phyloP scores from a whole-genome alignment of 2,113 vertebrate genomes.

The Neomonachus schauinslandi region DNA sequence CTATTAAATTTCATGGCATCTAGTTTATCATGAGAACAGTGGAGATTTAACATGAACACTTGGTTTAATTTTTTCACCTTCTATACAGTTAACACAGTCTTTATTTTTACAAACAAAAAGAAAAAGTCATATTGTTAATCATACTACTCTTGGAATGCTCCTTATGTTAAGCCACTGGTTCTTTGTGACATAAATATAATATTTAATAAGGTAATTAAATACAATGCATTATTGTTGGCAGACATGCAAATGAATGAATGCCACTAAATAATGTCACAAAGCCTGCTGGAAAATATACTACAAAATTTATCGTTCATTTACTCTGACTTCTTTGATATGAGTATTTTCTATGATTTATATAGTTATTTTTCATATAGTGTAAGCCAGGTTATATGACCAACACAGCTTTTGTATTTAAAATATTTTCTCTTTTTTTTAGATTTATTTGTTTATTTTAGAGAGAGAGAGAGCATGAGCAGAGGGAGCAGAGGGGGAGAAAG shows the following conservation, averaged over 20 bases:
- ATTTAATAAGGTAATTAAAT: constrained; percentile 55
- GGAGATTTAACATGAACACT: neutral
- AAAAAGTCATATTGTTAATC: constrained; percentile 61
- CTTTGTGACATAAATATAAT: neutral
- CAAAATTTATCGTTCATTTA: constrained; percentile 32
- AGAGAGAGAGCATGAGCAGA: neutral
- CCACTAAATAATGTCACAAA: constrained; percentile 63
- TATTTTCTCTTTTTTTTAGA: neutral
- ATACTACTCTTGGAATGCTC: neutral
- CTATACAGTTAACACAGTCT: neutral
- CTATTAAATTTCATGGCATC: neutral
- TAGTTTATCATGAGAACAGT: neutral
- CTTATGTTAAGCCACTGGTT: constrained; percentile 40
- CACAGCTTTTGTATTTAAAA: constrained; percentile 1
- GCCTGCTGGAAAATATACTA: neutral
- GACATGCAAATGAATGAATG: constrained; percentile 39
- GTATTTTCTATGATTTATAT: constrained; percentile 34
- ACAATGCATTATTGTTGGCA: neutral
- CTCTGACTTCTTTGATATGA: neutral
- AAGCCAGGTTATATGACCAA: constrained; percentile 11
- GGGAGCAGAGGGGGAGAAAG: neutral
- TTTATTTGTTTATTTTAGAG: neutral
- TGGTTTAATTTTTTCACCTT: constrained; percentile 1
- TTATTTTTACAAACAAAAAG: constrained; percentile 59
- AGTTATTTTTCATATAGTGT: neutral